Percentiles rank a stretch among this genome's conserved stretches.
Evolutionary conservation across 2,888 invertebrate species (phyloP).

Genomic region (Pristionchus maxplancki): DNA sequence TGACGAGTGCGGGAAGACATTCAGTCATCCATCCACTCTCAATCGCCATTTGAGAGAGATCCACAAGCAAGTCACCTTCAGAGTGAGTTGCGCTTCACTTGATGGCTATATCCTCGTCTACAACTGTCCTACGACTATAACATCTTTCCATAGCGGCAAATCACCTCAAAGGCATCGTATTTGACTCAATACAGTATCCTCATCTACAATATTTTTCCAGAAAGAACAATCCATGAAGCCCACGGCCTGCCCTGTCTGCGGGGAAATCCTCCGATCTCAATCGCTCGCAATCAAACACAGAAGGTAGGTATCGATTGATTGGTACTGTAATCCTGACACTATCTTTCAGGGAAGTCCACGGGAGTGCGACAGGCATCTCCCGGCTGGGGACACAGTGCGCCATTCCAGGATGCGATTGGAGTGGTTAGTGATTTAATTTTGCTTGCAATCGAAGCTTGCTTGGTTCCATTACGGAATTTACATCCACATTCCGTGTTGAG

Average conservation of each 20-base stretch:
- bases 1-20: neutral
- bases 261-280: constrained; percentile 14
- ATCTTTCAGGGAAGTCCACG: neutral
- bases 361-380: neutral
- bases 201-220: neutral
- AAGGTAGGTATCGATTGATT: neutral
- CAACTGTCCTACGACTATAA: neutral
- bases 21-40: constrained; percentile 28
- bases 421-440: neutral
- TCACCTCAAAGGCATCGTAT: too few relatives aligned
- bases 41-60: constrained; percentile 16
- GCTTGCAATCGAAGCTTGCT: too few relatives aligned
- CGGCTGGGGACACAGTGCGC: neutral
- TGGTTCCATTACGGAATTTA: too few relatives aligned
- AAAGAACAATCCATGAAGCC: constrained; percentile 16
- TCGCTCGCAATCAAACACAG: neutral
- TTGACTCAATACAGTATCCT: too few relatives aligned
- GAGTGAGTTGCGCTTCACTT: neutral
- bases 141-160: too few relatives aligned
- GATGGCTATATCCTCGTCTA: neutral
- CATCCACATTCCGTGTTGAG: too few relatives aligned
- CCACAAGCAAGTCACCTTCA: neutral
- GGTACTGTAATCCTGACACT: neutral
- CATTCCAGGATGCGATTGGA: neutral
- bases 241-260: neutral